A percentile compares a stretch with the other conserved stretches of the same genome.
phyloP scores from a whole-genome alignment of 2,888 invertebrate species.

The Deilephila elpenor region DNA sequence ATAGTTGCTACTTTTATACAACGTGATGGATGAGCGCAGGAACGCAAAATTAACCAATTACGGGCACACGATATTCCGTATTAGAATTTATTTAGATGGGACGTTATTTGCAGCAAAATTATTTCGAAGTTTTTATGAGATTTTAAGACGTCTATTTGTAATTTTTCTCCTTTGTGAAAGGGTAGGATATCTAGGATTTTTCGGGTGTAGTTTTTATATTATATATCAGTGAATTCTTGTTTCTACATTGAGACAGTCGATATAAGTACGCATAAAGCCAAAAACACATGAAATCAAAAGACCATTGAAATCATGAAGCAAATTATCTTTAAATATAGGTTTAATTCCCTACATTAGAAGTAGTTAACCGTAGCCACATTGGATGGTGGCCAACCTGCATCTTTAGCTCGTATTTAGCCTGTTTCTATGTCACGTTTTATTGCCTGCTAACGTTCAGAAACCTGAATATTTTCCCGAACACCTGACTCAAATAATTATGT shows the following conservation, averaged over 20 bases:
- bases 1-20: conserved; percentile 18
- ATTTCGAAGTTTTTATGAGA: neutral
- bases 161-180: too few relatives aligned
- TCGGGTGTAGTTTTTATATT: too few relatives aligned
- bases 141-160: too few relatives aligned
- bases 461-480: conserved; percentile 12
- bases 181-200: too few relatives aligned
- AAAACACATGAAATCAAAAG: too few relatives aligned
- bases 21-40: conserved; percentile 16
- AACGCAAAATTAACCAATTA: neutral
- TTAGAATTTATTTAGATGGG: neutral
- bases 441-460: neutral
- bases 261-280: too few relatives aligned
- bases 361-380: conserved; percentile 29
- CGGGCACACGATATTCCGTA: neutral
- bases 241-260: too few relatives aligned
- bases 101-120: neutral
- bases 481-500: neutral
- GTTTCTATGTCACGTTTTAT: conserved; percentile 30
- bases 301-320: neutral
- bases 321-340: conserved; percentile 20
- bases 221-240: too few relatives aligned
- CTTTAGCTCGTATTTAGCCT: conserved; percentile 19
- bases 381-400: conserved; percentile 30
- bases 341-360: conserved; percentile 29